Evolutionary conservation across 2,797 vertebrate species (phyloP).

Genomic region (Crossoptilon crossoptilon): DNA sequence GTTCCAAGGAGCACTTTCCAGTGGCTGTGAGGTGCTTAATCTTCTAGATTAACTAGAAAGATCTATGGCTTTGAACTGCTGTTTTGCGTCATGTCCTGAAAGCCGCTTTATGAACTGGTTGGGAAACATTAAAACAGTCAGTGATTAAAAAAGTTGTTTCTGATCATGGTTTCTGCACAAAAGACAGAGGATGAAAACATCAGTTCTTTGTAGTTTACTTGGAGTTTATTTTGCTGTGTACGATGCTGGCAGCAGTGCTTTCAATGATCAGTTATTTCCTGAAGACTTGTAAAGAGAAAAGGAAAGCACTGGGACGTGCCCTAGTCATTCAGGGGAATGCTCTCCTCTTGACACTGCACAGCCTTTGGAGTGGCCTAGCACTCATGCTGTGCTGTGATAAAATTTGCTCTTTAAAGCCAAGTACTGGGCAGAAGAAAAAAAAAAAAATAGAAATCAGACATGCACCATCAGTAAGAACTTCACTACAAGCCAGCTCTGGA

Average conservation of each 20-base stretch:
- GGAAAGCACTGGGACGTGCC: not conserved
- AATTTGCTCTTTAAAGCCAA: not conserved
- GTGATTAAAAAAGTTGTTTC: slow-evolving; percentile 69
- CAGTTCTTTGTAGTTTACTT: not conserved
- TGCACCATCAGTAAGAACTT: not conserved
- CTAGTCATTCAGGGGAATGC: rapidly evolving
- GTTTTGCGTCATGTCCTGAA: slow-evolving; percentile 73
- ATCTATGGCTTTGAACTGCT: slow-evolving; percentile 69
- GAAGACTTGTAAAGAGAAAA: not conserved
- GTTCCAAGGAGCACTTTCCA: slow-evolving; percentile 60
- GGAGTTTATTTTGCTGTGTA: not conserved
- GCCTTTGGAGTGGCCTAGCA: not conserved
- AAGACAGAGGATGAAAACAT: not conserved
- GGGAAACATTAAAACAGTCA: slow-evolving; percentile 30
- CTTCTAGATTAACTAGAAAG: slow-evolving; percentile 76
- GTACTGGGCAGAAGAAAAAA: not conserved
- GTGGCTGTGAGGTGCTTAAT: slow-evolving; percentile 74
- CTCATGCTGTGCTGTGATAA: not conserved
- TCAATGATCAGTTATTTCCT: not conserved
- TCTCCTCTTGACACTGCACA: not conserved
- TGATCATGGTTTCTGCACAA: not conserved
- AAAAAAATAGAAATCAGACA: not conserved
- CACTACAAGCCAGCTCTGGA: not conserved
- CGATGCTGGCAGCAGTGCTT: rapidly evolving
- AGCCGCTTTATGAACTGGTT: slow-evolving; percentile 66